Percentiles rank a stretch among this genome's conserved stretches.
Conservation (phyloP, 2,888 invertebrate genomes). For the Operophtera brumata region DNA sequence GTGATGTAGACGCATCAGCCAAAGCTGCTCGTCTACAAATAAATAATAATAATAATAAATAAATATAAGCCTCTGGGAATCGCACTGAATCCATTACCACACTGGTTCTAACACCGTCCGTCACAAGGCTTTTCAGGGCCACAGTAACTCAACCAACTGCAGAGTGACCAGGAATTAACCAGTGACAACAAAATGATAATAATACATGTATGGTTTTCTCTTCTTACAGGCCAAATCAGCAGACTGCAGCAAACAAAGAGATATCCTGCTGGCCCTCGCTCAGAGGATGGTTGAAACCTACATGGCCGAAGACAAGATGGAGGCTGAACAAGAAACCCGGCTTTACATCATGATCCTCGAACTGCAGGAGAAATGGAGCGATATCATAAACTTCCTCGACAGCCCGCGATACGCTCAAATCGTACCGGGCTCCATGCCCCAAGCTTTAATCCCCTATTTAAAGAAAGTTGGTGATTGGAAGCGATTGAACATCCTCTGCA, state of each 20-base stretch:
- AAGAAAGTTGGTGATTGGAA: slow-evolving; percentile 87
- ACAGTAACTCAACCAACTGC: too few relatives aligned
- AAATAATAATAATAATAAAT: too few relatives aligned
- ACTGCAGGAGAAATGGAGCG: slow-evolving; percentile 88
- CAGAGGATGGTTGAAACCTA: slow-evolving; percentile 97
- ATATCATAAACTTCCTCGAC: slow-evolving; percentile 90
- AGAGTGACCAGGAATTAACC: too few relatives aligned
- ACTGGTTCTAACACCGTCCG: too few relatives aligned
- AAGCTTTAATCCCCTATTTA: slow-evolving; percentile 87
- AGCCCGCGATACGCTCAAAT: slow-evolving; percentile 86
- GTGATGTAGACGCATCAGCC: too few relatives aligned
- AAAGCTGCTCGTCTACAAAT: too few relatives aligned
- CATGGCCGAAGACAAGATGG: slow-evolving; percentile 91
- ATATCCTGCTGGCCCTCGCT: slow-evolving; percentile 91
- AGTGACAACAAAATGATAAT: too few relatives aligned
- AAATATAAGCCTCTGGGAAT: too few relatives aligned
- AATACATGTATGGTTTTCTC: too few relatives aligned
- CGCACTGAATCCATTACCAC: too few relatives aligned
- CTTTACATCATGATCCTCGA: slow-evolving; percentile 92
- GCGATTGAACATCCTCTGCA: slow-evolving; percentile 86
- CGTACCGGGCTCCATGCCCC: slow-evolving; percentile 84
- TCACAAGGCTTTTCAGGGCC: too few relatives aligned
- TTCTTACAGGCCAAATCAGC: slow-evolving; percentile 62
- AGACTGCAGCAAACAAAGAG: slow-evolving; percentile 79
- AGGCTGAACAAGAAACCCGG: slow-evolving; percentile 96